A percentile compares a stretch with the other conserved stretches of the same genome.
Conservation (phyloP, 64 coral and sea anemone species). For the Dendrophyllia cribrosa region DNA sequence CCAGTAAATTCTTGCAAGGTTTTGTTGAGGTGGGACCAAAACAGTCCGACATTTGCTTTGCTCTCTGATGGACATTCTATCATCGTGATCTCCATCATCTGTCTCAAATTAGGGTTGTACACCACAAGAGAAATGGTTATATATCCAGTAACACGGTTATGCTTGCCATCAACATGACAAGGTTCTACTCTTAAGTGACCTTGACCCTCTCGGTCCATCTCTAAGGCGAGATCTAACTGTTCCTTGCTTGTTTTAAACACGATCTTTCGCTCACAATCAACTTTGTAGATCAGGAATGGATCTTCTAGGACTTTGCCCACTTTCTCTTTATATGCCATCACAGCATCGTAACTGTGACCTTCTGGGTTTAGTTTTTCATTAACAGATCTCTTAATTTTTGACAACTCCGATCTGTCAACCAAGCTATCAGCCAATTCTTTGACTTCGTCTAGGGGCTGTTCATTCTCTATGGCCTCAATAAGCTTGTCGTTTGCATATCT, state of each 20-base stretch:
- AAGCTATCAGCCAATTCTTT: conserved; percentile 55
- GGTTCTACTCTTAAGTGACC: conserved; percentile 52
- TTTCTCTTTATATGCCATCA: neutral
- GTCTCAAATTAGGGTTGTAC: conserved; percentile 37
- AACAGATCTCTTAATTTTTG: neutral
- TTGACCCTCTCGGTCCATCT: conserved; percentile 60
- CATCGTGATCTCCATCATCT: conserved; percentile 38
- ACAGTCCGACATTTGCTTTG: conserved; percentile 20
- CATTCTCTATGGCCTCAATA: conserved; percentile 67
- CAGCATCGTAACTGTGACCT: neutral
- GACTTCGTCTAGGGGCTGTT: conserved; percentile 43
- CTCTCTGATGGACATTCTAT: conserved; percentile 28
- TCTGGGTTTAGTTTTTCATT: neutral
- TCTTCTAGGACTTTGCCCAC: neutral
- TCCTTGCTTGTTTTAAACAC: conserved; percentile 60
- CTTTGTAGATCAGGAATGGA: neutral
- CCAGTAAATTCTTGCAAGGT: neutral
- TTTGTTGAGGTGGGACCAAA: conserved; percentile 19
- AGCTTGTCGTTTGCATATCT: conserved; percentile 45
- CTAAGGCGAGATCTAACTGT: conserved; percentile 45
- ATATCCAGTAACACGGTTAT: conserved; percentile 58
- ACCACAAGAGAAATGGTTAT: conserved; percentile 63
- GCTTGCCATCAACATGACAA: conserved; percentile 72
- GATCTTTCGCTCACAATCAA: neutral
- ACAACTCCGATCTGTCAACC: conserved; percentile 1